Conservation (phyloP, 2,888 invertebrate genomes). For the Uloborus plumipes region DNA sequence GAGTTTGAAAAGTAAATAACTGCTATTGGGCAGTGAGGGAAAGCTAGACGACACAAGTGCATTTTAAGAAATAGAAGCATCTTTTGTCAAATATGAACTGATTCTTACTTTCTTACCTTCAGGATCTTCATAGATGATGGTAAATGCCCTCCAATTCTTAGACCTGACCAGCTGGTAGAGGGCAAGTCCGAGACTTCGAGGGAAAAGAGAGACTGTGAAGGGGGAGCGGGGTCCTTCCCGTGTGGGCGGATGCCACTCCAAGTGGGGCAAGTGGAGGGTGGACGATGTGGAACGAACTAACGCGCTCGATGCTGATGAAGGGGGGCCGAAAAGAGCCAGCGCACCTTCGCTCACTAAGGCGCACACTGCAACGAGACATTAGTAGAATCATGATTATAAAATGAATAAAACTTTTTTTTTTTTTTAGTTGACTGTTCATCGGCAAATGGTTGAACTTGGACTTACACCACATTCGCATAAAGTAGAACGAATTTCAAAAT, state of each 20-base stretch:
- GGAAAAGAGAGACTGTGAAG: constrained; percentile 87
- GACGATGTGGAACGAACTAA: constrained; percentile 88
- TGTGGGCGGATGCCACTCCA: constrained; percentile 86
- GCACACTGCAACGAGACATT: constrained; percentile 79
- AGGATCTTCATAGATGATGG: constrained; percentile 89
- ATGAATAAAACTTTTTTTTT: too few species aligned
- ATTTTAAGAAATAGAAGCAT: too few species aligned
- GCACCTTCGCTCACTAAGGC: constrained; percentile 83
- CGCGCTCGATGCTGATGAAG: constrained; percentile 77
- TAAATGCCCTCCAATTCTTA: constrained; percentile 83
- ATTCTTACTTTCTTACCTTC: constrained; percentile 75
- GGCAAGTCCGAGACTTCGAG: constrained; percentile 82
- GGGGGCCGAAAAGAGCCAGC: constrained; percentile 87
- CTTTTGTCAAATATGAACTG: too few species aligned
- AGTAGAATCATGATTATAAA: too few species aligned
- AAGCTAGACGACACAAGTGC: too few species aligned
- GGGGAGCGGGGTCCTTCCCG: constrained; percentile 15
- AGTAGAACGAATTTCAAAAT: too few species aligned
- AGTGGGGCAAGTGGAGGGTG: constrained; percentile 86
- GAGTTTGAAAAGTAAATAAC: too few species aligned
- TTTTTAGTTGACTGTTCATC: too few species aligned
- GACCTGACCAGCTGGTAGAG: constrained; percentile 69
- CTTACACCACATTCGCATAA: too few species aligned
- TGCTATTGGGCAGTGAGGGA: too few species aligned
- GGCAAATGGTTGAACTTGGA: too few species aligned